A percentile compares a stretch with the other conserved stretches of the same genome.
Evolutionary conservation across 2,888 invertebrate species (phyloP).

Genomic region (Lasioglossum leucozonium): DNA sequence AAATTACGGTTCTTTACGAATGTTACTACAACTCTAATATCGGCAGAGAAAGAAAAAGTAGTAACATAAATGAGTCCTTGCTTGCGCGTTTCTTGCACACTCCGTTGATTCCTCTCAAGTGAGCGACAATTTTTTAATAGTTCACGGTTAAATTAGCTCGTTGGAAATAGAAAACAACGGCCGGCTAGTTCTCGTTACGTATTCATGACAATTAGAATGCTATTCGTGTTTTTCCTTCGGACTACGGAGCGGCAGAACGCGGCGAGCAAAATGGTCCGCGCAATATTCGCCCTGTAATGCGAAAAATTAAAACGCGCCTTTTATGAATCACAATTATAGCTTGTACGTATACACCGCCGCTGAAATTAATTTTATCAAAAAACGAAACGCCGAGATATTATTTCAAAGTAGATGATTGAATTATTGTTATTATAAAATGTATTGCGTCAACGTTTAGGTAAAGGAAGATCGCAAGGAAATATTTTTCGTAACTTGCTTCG

Average conservation of each 20-base stretch:
- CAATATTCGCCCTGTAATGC: background rate
- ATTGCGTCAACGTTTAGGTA: constrained; percentile 4
- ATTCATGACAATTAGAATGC: background rate
- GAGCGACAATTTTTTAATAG: background rate
- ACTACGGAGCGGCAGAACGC: background rate
- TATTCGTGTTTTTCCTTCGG: background rate
- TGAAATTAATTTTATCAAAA: background rate
- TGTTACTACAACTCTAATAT: background rate
- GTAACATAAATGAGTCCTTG: background rate
- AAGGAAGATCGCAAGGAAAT: constrained; percentile 30
- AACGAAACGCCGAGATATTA: background rate
- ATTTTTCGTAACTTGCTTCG: constrained; percentile 31
- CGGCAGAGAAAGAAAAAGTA: background rate
- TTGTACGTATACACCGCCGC: too few relatives aligned
- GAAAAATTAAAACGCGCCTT: background rate
- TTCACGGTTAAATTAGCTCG: background rate
- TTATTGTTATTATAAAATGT: background rate
- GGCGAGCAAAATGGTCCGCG: background rate
- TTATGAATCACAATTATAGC: background rate
- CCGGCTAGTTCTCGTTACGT: background rate
- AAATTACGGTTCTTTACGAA: background rate
- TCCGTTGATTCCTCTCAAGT: background rate
- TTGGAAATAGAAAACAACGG: background rate
- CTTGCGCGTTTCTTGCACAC: background rate
- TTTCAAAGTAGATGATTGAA: background rate